Base-by-base conservation (phyloP, 2,888 invertebrate species). In the Heteropelma amictum region DNA sequence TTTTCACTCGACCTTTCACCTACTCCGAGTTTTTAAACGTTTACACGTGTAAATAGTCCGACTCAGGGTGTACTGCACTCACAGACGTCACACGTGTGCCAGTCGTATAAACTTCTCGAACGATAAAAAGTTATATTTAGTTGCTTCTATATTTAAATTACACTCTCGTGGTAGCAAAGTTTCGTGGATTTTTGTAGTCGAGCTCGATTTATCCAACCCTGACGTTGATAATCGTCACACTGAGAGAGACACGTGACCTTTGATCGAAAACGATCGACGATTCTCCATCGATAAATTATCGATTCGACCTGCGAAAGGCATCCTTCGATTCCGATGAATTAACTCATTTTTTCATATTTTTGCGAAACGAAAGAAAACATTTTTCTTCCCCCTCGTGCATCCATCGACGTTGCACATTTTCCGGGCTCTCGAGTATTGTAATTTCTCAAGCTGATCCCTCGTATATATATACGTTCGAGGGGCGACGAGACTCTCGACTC, bases 1-100 rank as follows among this genome's bases (percentile, higher is more conserved):
- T 58, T n/a, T 38, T 6, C 45, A 14, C 30, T 58, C 47, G 23
- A 72, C 67, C 60, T 61, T 67, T 72, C 45, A 72, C 60, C 60
- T 61, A 61, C 33, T 38, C 17, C 5, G 6, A 21, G 7, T 17
- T n/a, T n/a, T 28, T 63, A n/a, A 10, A 35, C 7, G 23, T 40
- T 21, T 8, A 3, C 63, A 33, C 42, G 33, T 40, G 38, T 49
- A 51, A 56, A 73, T 54, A 61, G 51, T 38, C 42, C 38, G 47
- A 33, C 51, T 38, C 21, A 21, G 21, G 30, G 49, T 56, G 30
- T 47, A 45, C 28, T 23, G 54, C 54, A 30, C 40, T 42, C 28
- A 8, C 40, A 17, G 56, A 51, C 51, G 58, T 64, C 14, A 58
- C 64, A n/a, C n/a, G n/a, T n/a, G n/a, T 63, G 26, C 69, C 28